Evolutionary conservation across 2,797 vertebrate species (phyloP).

Genomic region (Pseudochaenichthys georgianus): DNA sequence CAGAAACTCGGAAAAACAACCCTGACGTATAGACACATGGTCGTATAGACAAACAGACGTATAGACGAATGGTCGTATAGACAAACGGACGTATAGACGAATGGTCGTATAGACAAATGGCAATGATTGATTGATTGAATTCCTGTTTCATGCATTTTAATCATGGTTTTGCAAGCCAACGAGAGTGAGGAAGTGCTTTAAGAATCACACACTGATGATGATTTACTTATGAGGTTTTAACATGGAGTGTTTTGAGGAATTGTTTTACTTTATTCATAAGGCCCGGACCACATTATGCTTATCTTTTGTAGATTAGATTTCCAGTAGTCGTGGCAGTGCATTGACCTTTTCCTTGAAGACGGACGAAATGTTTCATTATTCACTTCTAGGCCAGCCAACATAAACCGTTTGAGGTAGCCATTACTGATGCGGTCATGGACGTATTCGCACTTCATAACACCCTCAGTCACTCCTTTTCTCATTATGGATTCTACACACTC

Average conservation of each 20-base stretch:
- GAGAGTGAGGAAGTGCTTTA: neutral
- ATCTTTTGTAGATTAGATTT: conserved; percentile 19
- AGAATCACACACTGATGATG: neutral
- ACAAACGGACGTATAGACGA: no score
- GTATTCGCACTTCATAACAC: conserved; percentile 17
- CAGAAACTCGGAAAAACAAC: neutral
- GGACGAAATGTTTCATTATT: conserved; percentile 30
- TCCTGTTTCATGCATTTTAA: neutral
- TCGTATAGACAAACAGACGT: no score
- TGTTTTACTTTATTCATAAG: no score
- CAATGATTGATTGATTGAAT: neutral
- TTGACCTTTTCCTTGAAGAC: conserved; percentile 31
- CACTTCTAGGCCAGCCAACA: neutral
- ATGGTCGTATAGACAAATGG: neutral
- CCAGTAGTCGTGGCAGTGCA: neutral
- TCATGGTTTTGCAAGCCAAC: neutral
- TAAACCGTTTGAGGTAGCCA: neutral
- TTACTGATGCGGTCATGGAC: conserved; percentile 1
- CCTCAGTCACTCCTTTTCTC: neutral
- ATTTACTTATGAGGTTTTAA: neutral
- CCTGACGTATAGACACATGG: neutral
- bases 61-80: neutral
- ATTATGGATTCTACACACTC: conserved; percentile 41
- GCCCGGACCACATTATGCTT: neutral
- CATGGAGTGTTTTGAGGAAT: no score